phyloP scores from a whole-genome alignment of 1,140 invertebrate genomes.

The Drosophila tani region DNA sequence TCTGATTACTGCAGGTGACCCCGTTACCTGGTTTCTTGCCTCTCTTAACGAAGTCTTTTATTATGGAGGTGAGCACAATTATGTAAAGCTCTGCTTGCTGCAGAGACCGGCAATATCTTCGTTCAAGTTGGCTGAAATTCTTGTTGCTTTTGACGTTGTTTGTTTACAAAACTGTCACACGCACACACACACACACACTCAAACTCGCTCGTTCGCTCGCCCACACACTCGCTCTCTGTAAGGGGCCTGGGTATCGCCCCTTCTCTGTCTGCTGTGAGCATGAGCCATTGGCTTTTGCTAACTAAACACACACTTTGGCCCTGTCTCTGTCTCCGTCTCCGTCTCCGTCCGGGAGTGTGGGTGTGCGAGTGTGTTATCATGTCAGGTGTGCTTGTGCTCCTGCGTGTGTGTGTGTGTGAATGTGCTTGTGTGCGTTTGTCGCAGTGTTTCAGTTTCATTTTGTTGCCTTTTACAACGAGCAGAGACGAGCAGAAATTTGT shows the following conservation, averaged over 20 bases:
- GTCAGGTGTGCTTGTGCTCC: slow-evolving; percentile 38
- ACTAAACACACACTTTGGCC: slow-evolving; percentile 65
- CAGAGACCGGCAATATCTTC: slow-evolving; percentile 38
- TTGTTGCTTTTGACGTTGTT: slow-evolving; percentile 53
- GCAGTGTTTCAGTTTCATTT: slow-evolving; percentile 65
- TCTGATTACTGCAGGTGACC: slow-evolving; percentile 15
- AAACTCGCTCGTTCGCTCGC: not conserved
- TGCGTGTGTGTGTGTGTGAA: slow-evolving; percentile 12
- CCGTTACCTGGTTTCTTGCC: slow-evolving; percentile 28
- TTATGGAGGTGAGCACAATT: slow-evolving; percentile 19
- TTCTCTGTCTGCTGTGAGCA: slow-evolving; percentile 25
- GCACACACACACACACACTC: not conserved
- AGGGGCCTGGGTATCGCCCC: slow-evolving; percentile 9
- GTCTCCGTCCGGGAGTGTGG: slow-evolving; percentile 14
- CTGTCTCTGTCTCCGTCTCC: slow-evolving; percentile 3
- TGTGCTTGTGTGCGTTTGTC: slow-evolving; percentile 37
- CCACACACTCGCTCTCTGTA: not conserved
- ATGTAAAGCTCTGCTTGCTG: slow-evolving; percentile 35
- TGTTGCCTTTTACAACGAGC: slow-evolving; percentile 50
- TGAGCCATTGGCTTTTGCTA: slow-evolving; percentile 73
- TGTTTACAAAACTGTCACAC: slow-evolving; percentile 68
- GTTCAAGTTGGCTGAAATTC: slow-evolving; percentile 26
- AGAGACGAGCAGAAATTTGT: slow-evolving; percentile 56
- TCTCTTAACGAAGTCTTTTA: slow-evolving; percentile 31
- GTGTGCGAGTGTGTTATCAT: slow-evolving; percentile 41